A percentile compares a stretch with the other conserved stretches of the same genome.
Conservation (phyloP, 2,113 vertebrate genomes). For the Guaruba guarouba region DNA sequence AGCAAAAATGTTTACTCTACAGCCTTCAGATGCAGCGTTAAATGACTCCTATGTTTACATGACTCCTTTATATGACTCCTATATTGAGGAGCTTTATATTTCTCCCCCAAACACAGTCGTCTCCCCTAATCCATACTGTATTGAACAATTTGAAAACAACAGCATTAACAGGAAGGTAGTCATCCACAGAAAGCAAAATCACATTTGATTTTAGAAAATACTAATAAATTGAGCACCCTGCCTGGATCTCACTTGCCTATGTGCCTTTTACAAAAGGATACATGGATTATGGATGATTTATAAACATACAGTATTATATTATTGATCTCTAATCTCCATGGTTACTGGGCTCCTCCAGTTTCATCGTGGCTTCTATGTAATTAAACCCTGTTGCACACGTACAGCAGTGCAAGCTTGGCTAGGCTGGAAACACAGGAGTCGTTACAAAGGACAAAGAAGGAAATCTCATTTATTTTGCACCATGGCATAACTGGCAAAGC, state of each 20-base stretch:
- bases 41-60: neutral
- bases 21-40: neutral
- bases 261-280: neutral
- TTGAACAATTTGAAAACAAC: neutral
- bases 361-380: neutral
- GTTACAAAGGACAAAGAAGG: neutral
- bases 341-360: conserved; percentile 8
- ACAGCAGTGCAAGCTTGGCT: neutral
- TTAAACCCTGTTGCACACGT: neutral
- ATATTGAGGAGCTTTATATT: neutral
- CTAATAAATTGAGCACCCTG: neutral
- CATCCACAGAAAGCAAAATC: neutral
- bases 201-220: conserved; percentile 1
- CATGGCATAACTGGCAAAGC: neutral
- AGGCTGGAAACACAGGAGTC: neutral
- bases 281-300: conserved; percentile 17
- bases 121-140: neutral
- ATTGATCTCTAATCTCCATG: conserved; percentile 44
- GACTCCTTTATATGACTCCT: neutral
- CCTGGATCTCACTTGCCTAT: neutral
- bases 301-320: conserved; percentile 23
- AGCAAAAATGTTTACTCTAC: neutral
- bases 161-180: neutral
- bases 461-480: neutral
- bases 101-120: neutral